These are phyloP conservation scores for Notodonta dromedarius DNA, from an alignment of 2,888 invertebrate genomes.

Conservation along the genomic window DNA sequence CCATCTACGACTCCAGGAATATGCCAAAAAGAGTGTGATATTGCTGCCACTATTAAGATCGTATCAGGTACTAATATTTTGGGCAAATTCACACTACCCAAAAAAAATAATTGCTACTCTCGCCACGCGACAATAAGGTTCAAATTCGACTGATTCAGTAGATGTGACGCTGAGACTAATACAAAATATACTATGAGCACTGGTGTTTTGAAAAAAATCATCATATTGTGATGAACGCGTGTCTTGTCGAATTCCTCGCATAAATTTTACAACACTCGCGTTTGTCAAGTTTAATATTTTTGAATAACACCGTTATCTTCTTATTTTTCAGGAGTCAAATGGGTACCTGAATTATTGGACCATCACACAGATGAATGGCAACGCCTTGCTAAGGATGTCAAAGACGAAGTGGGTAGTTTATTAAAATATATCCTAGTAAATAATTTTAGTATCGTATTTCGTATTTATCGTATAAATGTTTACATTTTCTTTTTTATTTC, in stretches of 20 bases:
- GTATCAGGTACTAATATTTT: conserved; percentile 84
- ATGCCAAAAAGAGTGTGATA: conserved; percentile 91
- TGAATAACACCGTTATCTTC: too few species aligned
- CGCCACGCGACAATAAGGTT: too few species aligned
- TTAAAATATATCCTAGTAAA: not conserved
- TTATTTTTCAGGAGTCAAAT: conserved; percentile 84
- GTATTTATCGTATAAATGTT: conserved; percentile 1
- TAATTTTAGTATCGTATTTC: conserved; percentile 5
- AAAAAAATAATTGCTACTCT: too few species aligned
- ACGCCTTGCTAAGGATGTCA: conserved; percentile 90
- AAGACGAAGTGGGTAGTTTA: conserved; percentile 87
- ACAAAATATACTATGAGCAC: not conserved
- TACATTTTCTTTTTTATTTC: conserved; percentile 14
- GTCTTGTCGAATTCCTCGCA: too few species aligned
- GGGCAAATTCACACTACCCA: too few species aligned
- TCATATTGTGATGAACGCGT: too few species aligned
- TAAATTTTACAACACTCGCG: too few species aligned
- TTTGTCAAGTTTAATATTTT: too few species aligned
- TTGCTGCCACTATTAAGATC: conserved; percentile 94
- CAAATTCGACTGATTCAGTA: too few species aligned
- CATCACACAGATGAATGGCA: conserved; percentile 95
- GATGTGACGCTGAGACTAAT: too few species aligned
- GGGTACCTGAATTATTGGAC: conserved; percentile 94
- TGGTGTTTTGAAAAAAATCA: too few species aligned
- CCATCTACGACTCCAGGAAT: conserved; percentile 92